Conservation (phyloP, 2,797 vertebrate species). For the Nothura maculosa region DNA sequence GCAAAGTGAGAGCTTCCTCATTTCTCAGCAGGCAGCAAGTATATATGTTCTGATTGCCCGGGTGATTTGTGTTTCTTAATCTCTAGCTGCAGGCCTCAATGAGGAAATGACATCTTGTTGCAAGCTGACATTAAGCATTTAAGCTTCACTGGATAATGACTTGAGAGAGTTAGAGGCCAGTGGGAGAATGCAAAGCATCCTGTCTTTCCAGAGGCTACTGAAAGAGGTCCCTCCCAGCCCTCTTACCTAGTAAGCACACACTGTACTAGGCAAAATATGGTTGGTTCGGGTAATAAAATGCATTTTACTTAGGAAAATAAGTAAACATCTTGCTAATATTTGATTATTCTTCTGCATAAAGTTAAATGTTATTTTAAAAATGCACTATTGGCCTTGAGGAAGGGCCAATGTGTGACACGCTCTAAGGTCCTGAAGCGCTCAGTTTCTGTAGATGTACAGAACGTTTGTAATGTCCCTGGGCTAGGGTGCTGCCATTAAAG, state of each 20-base stretch:
- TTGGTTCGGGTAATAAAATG: conserved; percentile 19
- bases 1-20: neutral
- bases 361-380: neutral
- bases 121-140: neutral
- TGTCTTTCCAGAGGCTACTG: neutral
- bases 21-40: too few relatives aligned
- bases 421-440: neutral
- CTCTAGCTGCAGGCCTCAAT: neutral
- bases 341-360: conserved; percentile 43
- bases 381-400: neutral
- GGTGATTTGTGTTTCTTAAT: neutral
- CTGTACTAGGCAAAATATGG: neutral
- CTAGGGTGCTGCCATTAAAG: neutral
- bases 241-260: neutral
- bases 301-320: conserved; percentile 40
- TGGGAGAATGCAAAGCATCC: neutral
- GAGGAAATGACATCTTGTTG: neutral
- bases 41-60: neutral
- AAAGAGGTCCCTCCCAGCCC: neutral
- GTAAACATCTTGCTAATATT: conserved; percentile 42
- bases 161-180: neutral
- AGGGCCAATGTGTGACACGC: neutral
- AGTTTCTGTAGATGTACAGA: neutral
- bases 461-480: neutral
- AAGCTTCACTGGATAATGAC: too few relatives aligned